Conservation (phyloP, 1,140 invertebrate genomes). For the Wasmannia auropunctata region DNA sequence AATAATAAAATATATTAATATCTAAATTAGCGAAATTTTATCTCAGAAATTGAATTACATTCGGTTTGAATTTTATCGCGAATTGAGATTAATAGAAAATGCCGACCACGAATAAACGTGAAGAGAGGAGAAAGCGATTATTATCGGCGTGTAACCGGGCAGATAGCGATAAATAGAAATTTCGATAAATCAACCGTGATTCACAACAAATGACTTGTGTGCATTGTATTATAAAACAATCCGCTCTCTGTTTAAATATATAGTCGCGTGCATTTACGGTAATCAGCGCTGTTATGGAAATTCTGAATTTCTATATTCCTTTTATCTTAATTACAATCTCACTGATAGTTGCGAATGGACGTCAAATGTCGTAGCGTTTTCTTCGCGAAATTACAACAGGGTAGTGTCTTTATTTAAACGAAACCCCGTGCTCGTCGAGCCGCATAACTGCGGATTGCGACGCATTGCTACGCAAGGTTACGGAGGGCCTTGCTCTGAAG, state of each 20-base stretch:
- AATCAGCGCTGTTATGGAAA: neutral
- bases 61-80: neutral
- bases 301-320: neutral
- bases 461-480: conserved; percentile 44
- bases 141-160: conserved; percentile 31
- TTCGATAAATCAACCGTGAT: conserved; percentile 53
- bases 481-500: conserved; percentile 47
- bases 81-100: conserved; percentile 45
- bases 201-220: neutral
- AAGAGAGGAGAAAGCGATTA: neutral
- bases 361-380: conserved; percentile 47
- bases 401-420: conserved; percentile 50
- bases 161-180: conserved; percentile 53
- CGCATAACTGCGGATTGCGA: conserved; percentile 57
- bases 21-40: neutral
- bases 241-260: conserved; percentile 6
- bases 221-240: conserved; percentile 46
- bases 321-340: neutral
- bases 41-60: conserved; percentile 29
- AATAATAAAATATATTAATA: neutral
- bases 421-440: conserved; percentile 44
- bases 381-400: conserved; percentile 29
- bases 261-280: neutral
- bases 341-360: neutral
- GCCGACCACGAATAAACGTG: conserved; percentile 6